These are phyloP conservation scores for Epinephelus fuscoguttatus DNA, from an alignment of 2,113 vertebrate genomes.

Conservation along the genomic window DNA sequence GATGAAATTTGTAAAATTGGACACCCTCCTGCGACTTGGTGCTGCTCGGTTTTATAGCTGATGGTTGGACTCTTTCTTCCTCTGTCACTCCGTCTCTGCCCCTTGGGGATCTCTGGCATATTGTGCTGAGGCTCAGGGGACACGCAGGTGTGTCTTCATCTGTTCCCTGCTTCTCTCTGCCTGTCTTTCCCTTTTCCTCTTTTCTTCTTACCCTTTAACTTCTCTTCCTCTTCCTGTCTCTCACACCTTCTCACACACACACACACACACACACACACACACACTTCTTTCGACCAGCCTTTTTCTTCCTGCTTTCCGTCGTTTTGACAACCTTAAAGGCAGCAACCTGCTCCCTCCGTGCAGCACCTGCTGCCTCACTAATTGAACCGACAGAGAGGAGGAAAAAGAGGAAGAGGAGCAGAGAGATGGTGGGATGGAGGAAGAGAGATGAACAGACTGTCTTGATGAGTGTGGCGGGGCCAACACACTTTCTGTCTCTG, in stretches of 20 bases:
- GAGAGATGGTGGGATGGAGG: conserved; percentile 39
- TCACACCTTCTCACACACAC: not conserved
- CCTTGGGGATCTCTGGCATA: conserved; percentile 64
- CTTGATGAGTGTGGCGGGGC: conserved; percentile 61
- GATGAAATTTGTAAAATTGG: not conserved
- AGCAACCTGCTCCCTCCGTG: conserved; percentile 60
- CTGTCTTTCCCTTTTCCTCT: conserved; percentile 7
- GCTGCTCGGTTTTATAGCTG: not conserved
- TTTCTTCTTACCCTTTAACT: conserved; percentile 43
- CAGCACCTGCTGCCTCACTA: conserved; percentile 76
- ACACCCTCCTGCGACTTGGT: not conserved
- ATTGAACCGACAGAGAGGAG: conserved; percentile 65
- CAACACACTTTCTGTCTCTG: conserved; percentile 51
- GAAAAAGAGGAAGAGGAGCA: conserved; percentile 31
- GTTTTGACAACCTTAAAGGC: conserved; percentile 73
- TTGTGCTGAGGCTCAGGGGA: conserved; percentile 60
- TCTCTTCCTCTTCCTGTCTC: conserved; percentile 29
- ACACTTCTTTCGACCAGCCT: not conserved
- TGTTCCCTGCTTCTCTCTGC: conserved; percentile 43
- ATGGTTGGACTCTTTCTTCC: conserved; percentile 3
- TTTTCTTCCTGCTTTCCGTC: conserved; percentile 38
- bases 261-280: conserved; percentile 10
- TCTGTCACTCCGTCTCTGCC: conserved; percentile 37
- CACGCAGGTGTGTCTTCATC: conserved; percentile 78
- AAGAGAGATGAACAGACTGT: conserved; percentile 65